Base-by-base conservation (phyloP, 1,140 invertebrate species). In the Ips nitidus region DNA sequence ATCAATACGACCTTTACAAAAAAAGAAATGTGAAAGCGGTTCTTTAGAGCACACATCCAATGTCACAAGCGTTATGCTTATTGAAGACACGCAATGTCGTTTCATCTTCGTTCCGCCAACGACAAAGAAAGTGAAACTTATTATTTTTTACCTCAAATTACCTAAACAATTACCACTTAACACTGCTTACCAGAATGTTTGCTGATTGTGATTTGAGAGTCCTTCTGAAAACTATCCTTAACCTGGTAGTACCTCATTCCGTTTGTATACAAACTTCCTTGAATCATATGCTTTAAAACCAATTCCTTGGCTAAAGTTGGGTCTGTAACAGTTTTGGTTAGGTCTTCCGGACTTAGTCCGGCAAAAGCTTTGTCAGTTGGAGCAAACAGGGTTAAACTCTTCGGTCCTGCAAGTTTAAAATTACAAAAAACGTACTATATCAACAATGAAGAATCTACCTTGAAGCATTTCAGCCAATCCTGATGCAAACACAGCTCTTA, bases 161-260 rank as follows among this genome's bases (percentile, higher is more conserved):
- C 45, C 6, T 50, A 50, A 50, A 50, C 7, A 50, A 6, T 6
- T 50, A 3, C 6, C 45, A 50, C 22, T 22, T 50, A 3, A 2
- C 4, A 2, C 1, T 52, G 37, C 80, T 84, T 78, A 91, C 90
- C 91, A 63, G 87, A 86, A 71, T 89, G 91, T 84, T 93, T 94
- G 76, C 90, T 90, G 71, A 91, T 83, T 73, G 86, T 91, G 56
- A 89, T 85, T 45, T 84, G 87, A 75, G 86, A 83, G 66, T 86
- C 82, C 74, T 86, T 80, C 75, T 85, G 83, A 81, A 94, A 84
- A 66, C 88, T 91, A 75, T 93, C 90, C 75, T 88, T 86, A 37
- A 92, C 89, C 81, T 93, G 90, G 79, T 92, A 94, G 82, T 92
- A 93, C 70, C 89, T 84, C 90, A 94, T 92, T 36, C 92, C 92